Evolutionary conservation across 2,888 invertebrate genomes (phyloP).

Genomic region (Cheilosia vernalis): DNA sequence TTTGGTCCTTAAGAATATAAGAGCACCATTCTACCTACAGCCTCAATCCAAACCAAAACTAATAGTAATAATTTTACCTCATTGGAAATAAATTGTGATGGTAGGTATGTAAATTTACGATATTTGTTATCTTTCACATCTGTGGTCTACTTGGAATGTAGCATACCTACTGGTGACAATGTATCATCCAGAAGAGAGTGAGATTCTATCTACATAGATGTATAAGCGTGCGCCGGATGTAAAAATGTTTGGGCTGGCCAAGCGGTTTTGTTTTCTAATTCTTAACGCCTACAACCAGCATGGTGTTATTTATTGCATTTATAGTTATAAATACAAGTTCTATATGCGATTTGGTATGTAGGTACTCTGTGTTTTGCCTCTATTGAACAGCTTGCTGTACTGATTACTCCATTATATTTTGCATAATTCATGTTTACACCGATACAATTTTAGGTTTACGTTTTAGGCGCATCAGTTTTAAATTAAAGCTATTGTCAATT

Average conservation of each 20-base stretch:
- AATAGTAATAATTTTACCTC: slow-evolving; percentile 10
- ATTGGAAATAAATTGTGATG: slow-evolving; percentile 14
- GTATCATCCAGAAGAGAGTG: slow-evolving; percentile 21
- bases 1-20: slow-evolving; percentile 25
- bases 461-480: no score
- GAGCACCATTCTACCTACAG: slow-evolving; percentile 35
- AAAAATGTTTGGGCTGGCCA: slow-evolving; percentile 47
- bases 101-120: slow-evolving; percentile 1
- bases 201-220: slow-evolving; percentile 32
- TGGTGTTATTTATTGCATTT: slow-evolving; percentile 50
- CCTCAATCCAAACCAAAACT: slow-evolving; percentile 31
- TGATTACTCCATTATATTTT: slow-evolving; percentile 13
- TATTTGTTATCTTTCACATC: slow-evolving; percentile 43
- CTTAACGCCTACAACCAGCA: slow-evolving; percentile 60
- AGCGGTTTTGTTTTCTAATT: slow-evolving; percentile 59
- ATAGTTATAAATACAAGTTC: slow-evolving; percentile 4
- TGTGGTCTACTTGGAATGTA: slow-evolving; percentile 28
- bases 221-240: slow-evolving; percentile 56
- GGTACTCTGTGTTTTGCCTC: not conserved
- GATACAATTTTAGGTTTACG: not conserved
- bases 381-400: slow-evolving; percentile 11
- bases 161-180: slow-evolving; percentile 36
- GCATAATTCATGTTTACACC: not conserved
- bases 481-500: not conserved
- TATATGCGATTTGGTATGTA: not conserved